Conservation (phyloP, 2,888 invertebrate species). For the Tortrix viridana region DNA sequence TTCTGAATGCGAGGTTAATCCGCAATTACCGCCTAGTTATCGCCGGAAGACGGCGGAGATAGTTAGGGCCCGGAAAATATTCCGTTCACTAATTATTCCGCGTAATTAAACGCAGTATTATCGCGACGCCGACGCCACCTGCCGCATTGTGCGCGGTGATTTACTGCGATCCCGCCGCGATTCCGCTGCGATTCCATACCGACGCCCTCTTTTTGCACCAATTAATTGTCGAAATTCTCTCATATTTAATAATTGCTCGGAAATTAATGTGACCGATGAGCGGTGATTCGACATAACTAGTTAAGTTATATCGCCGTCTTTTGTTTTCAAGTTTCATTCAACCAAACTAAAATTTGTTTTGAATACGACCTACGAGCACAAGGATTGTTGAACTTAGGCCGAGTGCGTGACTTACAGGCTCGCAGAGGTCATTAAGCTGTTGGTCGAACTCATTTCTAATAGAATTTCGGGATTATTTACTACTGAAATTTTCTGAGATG, state of each 20-base stretch:
- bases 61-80: slow-evolving; percentile 84
- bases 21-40: slow-evolving; percentile 84
- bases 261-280: slow-evolving; percentile 66
- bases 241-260: slow-evolving; percentile 79
- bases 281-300: slow-evolving; percentile 36
- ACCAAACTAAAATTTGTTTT: slow-evolving; percentile 29
- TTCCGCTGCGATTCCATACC: slow-evolving; percentile 72
- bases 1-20: slow-evolving; percentile 82
- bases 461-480: too few species aligned
- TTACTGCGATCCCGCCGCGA: slow-evolving; percentile 80
- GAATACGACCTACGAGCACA: slow-evolving; percentile 18
- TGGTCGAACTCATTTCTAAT: neutral
- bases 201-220: slow-evolving; percentile 79
- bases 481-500: too few species aligned
- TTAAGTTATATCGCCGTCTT: slow-evolving; percentile 35
- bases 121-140: slow-evolving; percentile 82
- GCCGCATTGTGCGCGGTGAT: slow-evolving; percentile 81
- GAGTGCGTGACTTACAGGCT: slow-evolving; percentile 18
- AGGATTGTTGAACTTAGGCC: slow-evolving; percentile 31
- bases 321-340: slow-evolving; percentile 35
- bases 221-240: slow-evolving; percentile 82
- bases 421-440: slow-evolving; percentile 16
- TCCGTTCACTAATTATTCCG: slow-evolving; percentile 85
- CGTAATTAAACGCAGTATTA: slow-evolving; percentile 84
- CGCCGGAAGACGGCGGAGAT: slow-evolving; percentile 83